Conservation (phyloP, 2,888 invertebrate species). For the Maniola hyperantus region DNA sequence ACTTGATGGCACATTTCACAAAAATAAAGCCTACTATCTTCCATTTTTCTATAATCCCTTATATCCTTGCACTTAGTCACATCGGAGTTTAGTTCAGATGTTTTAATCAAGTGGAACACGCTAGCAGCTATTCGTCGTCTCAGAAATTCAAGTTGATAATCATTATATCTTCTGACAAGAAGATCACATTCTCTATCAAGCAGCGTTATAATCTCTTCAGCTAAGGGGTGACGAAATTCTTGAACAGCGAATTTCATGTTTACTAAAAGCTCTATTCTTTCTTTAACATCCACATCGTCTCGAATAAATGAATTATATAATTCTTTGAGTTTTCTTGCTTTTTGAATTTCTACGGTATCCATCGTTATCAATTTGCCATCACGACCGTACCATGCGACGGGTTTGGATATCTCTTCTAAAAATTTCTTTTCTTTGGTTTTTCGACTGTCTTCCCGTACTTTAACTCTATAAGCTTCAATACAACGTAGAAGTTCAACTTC, state of each 20-base stretch:
- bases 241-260: conserved; percentile 87
- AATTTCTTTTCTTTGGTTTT: conserved; percentile 84
- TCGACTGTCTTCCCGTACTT: conserved; percentile 83
- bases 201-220: conserved; percentile 83
- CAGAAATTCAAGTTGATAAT: conserved; percentile 83
- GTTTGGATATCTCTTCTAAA: conserved; percentile 86
- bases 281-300: conserved; percentile 82
- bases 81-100: conserved; percentile 82
- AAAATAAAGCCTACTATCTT: conserved; percentile 64
- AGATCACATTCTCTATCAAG: conserved; percentile 89
- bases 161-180: conserved; percentile 84
- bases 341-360: conserved; percentile 91
- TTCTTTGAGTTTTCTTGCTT: conserved; percentile 88
- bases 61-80: conserved; percentile 78
- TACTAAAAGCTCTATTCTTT: conserved; percentile 87
- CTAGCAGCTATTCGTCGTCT: conserved; percentile 85
- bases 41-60: conserved; percentile 69
- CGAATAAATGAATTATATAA: conserved; percentile 87
- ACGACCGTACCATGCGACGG: conserved; percentile 89
- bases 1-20: conserved; percentile 87
- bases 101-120: conserved; percentile 81
- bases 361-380: conserved; percentile 88
- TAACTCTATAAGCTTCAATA: conserved; percentile 86
- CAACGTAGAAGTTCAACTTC: conserved; percentile 87
- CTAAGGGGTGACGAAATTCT: conserved; percentile 80